Evolutionary conservation across 1,140 invertebrate species (phyloP).

Genomic region (Eubasilissa regina): DNA sequence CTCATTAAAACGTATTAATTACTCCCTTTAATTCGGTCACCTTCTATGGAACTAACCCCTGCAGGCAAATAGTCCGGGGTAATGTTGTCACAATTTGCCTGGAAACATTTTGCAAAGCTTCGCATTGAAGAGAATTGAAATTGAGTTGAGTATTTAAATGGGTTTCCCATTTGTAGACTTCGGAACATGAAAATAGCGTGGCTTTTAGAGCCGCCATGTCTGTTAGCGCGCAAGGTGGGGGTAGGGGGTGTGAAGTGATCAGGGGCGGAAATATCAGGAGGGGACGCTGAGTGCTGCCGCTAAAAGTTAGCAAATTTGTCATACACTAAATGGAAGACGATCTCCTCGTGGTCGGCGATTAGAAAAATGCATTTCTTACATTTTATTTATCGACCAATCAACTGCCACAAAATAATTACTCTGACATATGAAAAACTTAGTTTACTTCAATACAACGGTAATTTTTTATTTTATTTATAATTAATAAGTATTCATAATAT

Average conservation of each 20-base stretch:
- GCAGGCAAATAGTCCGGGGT: conserved; percentile 6
- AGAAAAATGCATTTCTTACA: neutral
- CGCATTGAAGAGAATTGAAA: conserved; percentile 67
- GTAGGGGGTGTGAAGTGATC: conserved; percentile 16
- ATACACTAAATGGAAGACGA: conserved; percentile 52
- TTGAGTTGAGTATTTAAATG: conserved; percentile 73
- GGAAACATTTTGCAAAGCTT: conserved; percentile 59
- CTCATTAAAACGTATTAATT: conserved; percentile 43
- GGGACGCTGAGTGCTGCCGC: conserved; percentile 53
- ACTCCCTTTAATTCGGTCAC: conserved; percentile 38
- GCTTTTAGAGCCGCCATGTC: conserved; percentile 65
- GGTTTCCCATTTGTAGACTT: conserved; percentile 72
- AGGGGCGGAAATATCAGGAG: conserved; percentile 14
- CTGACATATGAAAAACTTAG: too few species aligned
- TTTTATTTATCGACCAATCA: too few species aligned
- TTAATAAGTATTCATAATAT: too few species aligned
- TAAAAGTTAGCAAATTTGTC: conserved; percentile 59
- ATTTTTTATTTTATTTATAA: too few species aligned
- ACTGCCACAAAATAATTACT: too few species aligned
- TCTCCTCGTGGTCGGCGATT: conserved; percentile 6
- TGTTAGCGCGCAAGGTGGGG: neutral
- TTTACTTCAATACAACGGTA: too few species aligned
- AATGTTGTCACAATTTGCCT: conserved; percentile 41
- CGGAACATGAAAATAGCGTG: conserved; percentile 74
- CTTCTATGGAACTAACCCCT: neutral